Conservation (phyloP, 64 coral and sea anemone genomes). For the Hydrozoanthus tunicans region DNA sequence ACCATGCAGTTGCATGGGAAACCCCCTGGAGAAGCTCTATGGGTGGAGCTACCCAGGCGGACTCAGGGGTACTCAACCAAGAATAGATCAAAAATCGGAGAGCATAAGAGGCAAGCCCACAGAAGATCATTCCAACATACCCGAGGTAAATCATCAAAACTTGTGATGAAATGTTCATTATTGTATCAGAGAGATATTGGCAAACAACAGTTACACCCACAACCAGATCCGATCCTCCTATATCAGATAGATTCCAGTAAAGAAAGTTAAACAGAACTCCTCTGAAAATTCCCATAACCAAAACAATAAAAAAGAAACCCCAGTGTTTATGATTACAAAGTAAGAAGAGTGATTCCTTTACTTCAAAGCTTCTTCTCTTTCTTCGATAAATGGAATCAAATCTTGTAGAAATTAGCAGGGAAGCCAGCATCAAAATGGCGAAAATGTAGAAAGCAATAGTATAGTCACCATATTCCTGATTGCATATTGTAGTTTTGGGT, state of each 20-base stretch:
- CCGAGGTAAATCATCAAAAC: slow-evolving; percentile 80
- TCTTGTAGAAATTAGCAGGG: slow-evolving; percentile 58
- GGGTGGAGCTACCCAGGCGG: slow-evolving; percentile 83
- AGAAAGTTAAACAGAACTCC: slow-evolving; percentile 88
- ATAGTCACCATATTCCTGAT: slow-evolving; percentile 74
- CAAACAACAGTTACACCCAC: slow-evolving; percentile 80
- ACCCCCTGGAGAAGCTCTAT: slow-evolving; percentile 88
- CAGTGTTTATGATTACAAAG: slow-evolving; percentile 45
- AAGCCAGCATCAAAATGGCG: slow-evolving; percentile 60
- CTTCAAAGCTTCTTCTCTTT: slow-evolving; percentile 65
- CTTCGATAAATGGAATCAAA: slow-evolving; percentile 82
- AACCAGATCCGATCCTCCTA: slow-evolving; percentile 83
- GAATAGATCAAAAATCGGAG: slow-evolving; percentile 85
- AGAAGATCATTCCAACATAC: slow-evolving; percentile 85
- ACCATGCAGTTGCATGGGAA: slow-evolving; percentile 84
- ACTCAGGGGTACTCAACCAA: slow-evolving; percentile 79
- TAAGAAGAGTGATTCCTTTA: slow-evolving; percentile 54
- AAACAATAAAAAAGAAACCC: slow-evolving; percentile 57
- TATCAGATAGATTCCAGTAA: slow-evolving; percentile 86
- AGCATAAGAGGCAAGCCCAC: slow-evolving; percentile 80
- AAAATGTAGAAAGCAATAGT: slow-evolving; percentile 79
- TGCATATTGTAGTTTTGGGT: slow-evolving; percentile 78
- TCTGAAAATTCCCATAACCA: slow-evolving; percentile 83
- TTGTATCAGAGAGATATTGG: slow-evolving; percentile 86
- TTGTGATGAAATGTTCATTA: slow-evolving; percentile 75